Base-by-base conservation (phyloP, 2,797 vertebrate species). In the Rhyacichthys aspro region DNA sequence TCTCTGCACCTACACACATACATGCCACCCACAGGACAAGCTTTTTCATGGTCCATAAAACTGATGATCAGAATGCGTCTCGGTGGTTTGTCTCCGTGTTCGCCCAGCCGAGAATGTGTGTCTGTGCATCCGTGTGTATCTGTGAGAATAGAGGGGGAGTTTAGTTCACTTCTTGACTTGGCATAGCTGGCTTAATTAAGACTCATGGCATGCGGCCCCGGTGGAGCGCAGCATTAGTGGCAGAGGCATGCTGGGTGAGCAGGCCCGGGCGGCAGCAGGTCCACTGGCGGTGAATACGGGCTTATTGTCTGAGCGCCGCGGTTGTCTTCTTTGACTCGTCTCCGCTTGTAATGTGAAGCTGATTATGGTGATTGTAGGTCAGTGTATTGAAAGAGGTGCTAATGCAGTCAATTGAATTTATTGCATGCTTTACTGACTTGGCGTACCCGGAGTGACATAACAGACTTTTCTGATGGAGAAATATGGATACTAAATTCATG, bases 131-230 rank as follows among this genome's bases (percentile, higher is more conserved):
- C 8, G 0, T 63, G 37, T 75, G 50, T 67, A 44, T 72, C 48
- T 45, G 43, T 59, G 49, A 19, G 33, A 11, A 1, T 14, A 6
- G 8, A 6, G 54, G n/a, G 46, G 63, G 57, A 11, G 67, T 37
- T n/a, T 58, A 61, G 65, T 65, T 78, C 59, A 84, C 79, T 82
- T 83, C 63, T 82, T 79, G 82, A 87, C 81, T 86, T 79, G 60
- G 72, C 76, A 73, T 78, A 72, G 69, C 70, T 19, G 64, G 76
- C 78, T 85, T 86, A 83, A 87, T 87, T 81, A 85, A 79, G 76
- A 75, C 72, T 65, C 74, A 44, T 78, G 83, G 78, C 81, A 81
- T 75, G 79, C 66, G 38, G 81, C 72, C 76, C 70, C 28, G 66
- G 70, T 68, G 72, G 76, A 72, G 76, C 67, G 57, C 32, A 2